Conservation (phyloP, 2,113 vertebrate genomes). For the Artemisiospiza belli region DNA sequence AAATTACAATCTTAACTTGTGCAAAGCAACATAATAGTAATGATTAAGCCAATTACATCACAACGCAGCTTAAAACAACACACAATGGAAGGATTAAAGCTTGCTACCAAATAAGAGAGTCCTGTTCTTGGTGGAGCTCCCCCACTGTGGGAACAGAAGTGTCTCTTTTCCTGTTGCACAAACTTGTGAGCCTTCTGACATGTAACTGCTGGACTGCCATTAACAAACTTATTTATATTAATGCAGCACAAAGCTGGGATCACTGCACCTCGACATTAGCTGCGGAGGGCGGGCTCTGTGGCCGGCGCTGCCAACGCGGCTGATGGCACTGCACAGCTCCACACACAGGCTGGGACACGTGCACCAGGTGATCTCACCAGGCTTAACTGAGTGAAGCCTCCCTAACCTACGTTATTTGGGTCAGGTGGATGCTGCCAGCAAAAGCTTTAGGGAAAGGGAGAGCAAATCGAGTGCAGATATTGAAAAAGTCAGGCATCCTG, state of each 20-base stretch:
- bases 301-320: neutral
- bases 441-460: neutral
- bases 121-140: constrained; percentile 51
- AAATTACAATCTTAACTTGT: constrained; percentile 65
- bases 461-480: neutral
- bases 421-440: constrained; percentile 30
- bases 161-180: constrained; percentile 48
- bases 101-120: constrained; percentile 59
- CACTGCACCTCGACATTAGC: constrained; percentile 1
- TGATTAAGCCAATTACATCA: constrained; percentile 69
- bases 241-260: constrained; percentile 9
- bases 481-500: neutral
- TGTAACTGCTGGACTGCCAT: constrained; percentile 8
- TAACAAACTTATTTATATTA: constrained; percentile 21
- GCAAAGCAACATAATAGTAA: constrained; percentile 62
- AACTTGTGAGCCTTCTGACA: constrained; percentile 46
- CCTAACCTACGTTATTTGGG: neutral
- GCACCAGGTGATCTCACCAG: constrained; percentile 6
- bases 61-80: constrained; percentile 60
- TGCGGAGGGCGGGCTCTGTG: neutral
- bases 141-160: constrained; percentile 64
- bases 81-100: constrained; percentile 69
- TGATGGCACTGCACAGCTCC: neutral
- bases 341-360: neutral
- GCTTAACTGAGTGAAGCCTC: neutral